Evolutionary conservation across 2,797 vertebrate species (phyloP).

Genomic region (Nyctibius grandis): DNA sequence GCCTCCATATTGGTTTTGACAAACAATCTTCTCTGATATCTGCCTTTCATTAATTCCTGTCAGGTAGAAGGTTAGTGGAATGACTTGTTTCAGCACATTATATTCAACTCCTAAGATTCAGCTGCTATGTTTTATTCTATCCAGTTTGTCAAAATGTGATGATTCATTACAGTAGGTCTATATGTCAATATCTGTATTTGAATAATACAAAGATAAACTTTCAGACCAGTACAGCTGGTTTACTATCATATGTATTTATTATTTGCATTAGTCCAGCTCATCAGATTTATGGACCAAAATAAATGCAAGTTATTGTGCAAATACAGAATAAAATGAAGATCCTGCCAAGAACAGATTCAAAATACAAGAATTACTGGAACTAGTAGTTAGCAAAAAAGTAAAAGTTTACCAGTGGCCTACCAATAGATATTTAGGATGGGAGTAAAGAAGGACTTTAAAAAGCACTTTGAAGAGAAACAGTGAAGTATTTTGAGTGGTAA

Average conservation of each 20-base stretch:
- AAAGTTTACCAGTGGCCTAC: background rate
- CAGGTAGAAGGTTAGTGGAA: background rate
- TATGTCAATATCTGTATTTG: conserved; percentile 12
- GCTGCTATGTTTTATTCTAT: background rate
- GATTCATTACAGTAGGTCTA: conserved; percentile 3
- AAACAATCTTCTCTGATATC: background rate
- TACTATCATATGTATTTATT: background rate
- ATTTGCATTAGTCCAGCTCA: background rate
- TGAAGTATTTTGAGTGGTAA: background rate
- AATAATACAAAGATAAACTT: conserved; percentile 37
- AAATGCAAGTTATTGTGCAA: background rate
- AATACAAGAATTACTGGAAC: background rate
- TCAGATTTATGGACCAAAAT: background rate
- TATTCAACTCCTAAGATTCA: background rate
- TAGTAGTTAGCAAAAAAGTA: background rate
- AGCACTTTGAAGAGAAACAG: background rate
- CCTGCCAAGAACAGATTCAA: background rate
- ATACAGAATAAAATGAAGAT: background rate
- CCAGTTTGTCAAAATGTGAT: conserved; percentile 17
- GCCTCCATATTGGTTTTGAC: background rate
- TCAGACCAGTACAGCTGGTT: background rate
- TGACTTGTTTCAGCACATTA: conserved; percentile 1
- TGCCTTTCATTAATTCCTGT: conserved; percentile 2
- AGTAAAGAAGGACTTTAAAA: background rate
- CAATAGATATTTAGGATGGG: background rate